Base-by-base conservation (phyloP, 2,888 invertebrate species). In the Frankliniella fusca region DNA sequence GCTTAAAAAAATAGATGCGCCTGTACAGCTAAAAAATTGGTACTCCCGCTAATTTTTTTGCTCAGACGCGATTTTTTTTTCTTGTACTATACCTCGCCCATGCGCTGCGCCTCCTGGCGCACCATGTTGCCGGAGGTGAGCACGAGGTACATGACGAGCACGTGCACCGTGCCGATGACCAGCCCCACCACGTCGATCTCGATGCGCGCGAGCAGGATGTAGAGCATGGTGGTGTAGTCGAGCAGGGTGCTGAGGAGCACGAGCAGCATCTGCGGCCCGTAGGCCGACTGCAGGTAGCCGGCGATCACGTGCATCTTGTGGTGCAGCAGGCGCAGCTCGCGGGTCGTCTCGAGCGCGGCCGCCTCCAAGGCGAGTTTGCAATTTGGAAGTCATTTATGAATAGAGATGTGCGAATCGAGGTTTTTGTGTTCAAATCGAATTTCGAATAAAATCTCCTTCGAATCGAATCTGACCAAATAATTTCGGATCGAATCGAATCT, bases 51-150 rank as follows among this genome's bases (percentile, higher is more conserved):
- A n/a, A n/a, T n/a, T n/a, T n/a, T n/a, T n/a, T n/a, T n/a, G n/a
- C n/a, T n/a, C n/a, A n/a, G n/a, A n/a, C n/a, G n/a, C n/a, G n/a
- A n/a, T n/a, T n/a, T n/a, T n/a, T n/a, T n/a, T n/a, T n/a, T n/a
- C n/a, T n/a, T n/a, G n/a, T n/a, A n/a, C n/a, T n/a, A n/a, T n/a
- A 76, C 70, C 70, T 76, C 70, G 70, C 70, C 70, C 70, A 76
- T 76, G 23, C 70, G 70, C 70, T 76, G 70, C 23, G 70, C 70
- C 70, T 76, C 70, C 70, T 76, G 70, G 70, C 70, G 70, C 70
- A 76, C 70, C 70, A 76, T 76, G 70, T 76, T 76, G 8, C 70
- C 70, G 3, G 70, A 23, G 23, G 70, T 76, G 70, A 76, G 70
- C 70, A 76, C 70, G 11, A 76, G n/a, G 70, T 76, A 76, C 70